Percentiles rank a stretch among this genome's conserved stretches.
phyloP scores from a whole-genome alignment of 2,797 vertebrate genomes.

The Cossypha dichroa region DNA sequence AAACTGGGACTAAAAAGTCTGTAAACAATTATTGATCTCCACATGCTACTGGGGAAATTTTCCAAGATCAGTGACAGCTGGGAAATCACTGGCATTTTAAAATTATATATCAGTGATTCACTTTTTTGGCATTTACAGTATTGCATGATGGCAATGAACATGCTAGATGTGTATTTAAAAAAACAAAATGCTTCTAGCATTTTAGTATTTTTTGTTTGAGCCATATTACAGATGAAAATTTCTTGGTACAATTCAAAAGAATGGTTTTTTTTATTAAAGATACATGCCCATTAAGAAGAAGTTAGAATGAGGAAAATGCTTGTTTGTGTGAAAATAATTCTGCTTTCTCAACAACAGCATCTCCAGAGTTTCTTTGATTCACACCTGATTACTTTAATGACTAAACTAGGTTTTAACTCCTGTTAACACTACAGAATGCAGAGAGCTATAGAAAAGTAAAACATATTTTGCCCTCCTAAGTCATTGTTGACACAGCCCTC shows the following conservation, averaged over 20 bases:
- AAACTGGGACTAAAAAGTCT: constrained; percentile 45
- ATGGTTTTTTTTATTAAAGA: constrained; percentile 47
- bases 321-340: constrained; percentile 47
- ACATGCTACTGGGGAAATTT: constrained; percentile 57
- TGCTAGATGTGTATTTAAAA: background rate
- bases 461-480: background rate
- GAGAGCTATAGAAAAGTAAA: background rate
- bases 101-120: constrained; percentile 49
- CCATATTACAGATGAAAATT: constrained; percentile 1
- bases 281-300: background rate
- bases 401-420: constrained; percentile 12
- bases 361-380: constrained; percentile 41
- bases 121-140: constrained; percentile 43
- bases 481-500: background rate
- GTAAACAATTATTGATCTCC: constrained; percentile 61
- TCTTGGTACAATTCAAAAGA: constrained; percentile 31
- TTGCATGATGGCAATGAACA: constrained; percentile 36
- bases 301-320: constrained; percentile 19
- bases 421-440: background rate
- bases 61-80: constrained; percentile 62
- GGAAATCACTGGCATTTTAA: constrained; percentile 61
- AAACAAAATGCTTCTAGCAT: background rate
- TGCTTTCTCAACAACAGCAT: constrained; percentile 26
- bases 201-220: constrained; percentile 15
- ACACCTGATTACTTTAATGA: constrained; percentile 35